These are phyloP conservation scores for Toxostoma redivivum DNA, from an alignment of 2,113 vertebrate species.

Conservation along the genomic window DNA sequence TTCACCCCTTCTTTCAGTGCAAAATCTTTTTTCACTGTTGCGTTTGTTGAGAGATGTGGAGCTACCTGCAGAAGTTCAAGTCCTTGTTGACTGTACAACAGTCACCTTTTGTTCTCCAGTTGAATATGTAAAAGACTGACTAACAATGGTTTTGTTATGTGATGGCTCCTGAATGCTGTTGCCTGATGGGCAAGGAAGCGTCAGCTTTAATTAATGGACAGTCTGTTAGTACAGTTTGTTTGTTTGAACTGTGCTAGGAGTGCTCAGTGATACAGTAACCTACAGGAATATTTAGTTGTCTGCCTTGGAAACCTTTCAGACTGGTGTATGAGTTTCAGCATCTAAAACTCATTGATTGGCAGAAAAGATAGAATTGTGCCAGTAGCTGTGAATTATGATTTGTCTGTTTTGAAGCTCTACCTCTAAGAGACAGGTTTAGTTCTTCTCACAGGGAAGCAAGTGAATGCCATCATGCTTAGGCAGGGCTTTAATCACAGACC, in stretches of 20 bases:
- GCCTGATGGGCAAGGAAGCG: background rate
- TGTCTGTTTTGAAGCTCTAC: background rate
- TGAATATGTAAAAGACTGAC: background rate
- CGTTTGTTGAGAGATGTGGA: background rate
- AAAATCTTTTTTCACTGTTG: background rate
- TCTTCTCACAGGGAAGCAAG: background rate
- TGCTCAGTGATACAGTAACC: background rate
- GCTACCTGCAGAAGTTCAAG: background rate
- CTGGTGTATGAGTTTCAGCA: background rate
- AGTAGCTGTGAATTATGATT: background rate
- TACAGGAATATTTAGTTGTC: background rate
- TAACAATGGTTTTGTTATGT: conserved; percentile 33
- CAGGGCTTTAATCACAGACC: background rate
- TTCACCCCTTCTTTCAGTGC: background rate
- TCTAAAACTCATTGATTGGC: background rate
- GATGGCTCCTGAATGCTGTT: background rate
- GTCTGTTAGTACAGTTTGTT: background rate
- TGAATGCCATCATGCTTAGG: background rate
- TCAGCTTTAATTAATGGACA: conserved; percentile 25
- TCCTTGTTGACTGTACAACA: background rate
- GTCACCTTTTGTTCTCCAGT: conserved; percentile 16
- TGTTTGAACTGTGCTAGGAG: background rate
- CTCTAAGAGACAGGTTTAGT: background rate
- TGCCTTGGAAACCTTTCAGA: background rate
- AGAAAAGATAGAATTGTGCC: background rate